Evolutionary conservation across 2,888 invertebrate genomes (phyloP), one percentile per base, ranked within the genome.

Genomic region (Eilema depressum): DNA sequence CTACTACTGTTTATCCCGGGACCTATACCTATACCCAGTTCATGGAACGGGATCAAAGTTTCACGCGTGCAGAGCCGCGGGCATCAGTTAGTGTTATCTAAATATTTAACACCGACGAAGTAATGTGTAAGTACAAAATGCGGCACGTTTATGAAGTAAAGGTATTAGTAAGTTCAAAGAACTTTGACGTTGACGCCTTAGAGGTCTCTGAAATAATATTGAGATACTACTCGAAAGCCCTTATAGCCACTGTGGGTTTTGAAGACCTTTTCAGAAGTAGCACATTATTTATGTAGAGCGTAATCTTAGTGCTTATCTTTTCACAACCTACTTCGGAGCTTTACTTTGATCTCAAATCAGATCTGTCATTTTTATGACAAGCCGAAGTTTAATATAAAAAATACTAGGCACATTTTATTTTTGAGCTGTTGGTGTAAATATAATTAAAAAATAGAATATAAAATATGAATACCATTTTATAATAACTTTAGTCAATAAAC

Each of bases 301-400:
- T 53, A 53, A 53, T 53, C 53, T 53, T 53, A 53, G n/a, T n/a
- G n/a, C 53, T 53, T 53, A 53, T 53, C 8, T 53, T 53, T 53
- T 53, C 10, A 53, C n/a, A n/a, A n/a, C 53, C 8, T n/a, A 10
- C 53, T 53, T 1, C n/a, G 53, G 20, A 20, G 10, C 47, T 47
- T 47, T 53, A 8, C n/a, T 53, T 53, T 53, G 53, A 53, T 53
- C 53, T n/a, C n/a, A 47, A 53, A 53, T 53, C 53, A 53, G n/a
- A 53, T n/a, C 53, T 53, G 20, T 20, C 47, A 47, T 20, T 47
- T 7, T 47, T 7, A 47, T 47, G 47, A 47, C 47, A 47, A 47
- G 47, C 47, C 8, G 5, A 53, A 53, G n/a, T 20, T 53, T 3
- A 4, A 4, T 2, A 53, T 1, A 2, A 10, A 10, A 53, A 53